A percentile compares a stretch with the other conserved stretches of the same genome.
Conservation (phyloP, 2,113 vertebrate species). For the Periophthalmodon schlosseri region DNA sequence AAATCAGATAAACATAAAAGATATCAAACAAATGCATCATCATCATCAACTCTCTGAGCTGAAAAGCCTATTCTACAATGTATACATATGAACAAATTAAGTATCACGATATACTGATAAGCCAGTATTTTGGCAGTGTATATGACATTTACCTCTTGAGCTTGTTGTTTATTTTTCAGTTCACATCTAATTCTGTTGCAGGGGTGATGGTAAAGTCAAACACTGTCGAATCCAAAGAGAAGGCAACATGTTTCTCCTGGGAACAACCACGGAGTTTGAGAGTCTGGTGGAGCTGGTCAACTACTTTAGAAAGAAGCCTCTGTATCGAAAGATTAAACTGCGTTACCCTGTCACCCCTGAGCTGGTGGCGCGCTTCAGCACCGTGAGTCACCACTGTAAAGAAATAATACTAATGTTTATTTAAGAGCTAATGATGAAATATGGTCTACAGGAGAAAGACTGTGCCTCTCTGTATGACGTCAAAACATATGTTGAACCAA, state of each 20-base stretch:
- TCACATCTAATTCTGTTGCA: constrained; percentile 49
- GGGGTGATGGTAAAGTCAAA: constrained; percentile 93
- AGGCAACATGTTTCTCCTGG: constrained; percentile 86
- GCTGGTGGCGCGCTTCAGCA: constrained; percentile 87
- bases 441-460: constrained; percentile 81
- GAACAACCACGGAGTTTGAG: constrained; percentile 91
- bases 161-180: not conserved
- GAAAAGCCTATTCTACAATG: too few species aligned
- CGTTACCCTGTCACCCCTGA: constrained; percentile 93
- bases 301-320: constrained; percentile 88
- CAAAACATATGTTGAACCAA: constrained; percentile 91
- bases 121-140: not conserved
- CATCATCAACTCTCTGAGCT: too few species aligned
- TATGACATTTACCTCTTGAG: not conserved
- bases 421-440: not conserved
- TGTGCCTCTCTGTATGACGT: constrained; percentile 85
- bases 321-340: constrained; percentile 94
- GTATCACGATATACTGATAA: not conserved
- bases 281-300: constrained; percentile 92
- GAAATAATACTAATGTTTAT: not conserved
- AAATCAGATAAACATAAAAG: not conserved
- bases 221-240: constrained; percentile 94
- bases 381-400: constrained; percentile 66
- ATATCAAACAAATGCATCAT: not conserved
- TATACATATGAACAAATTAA: not conserved